phyloP scores from a whole-genome alignment of 2,888 invertebrate genomes.

The Campoplex nolae region DNA sequence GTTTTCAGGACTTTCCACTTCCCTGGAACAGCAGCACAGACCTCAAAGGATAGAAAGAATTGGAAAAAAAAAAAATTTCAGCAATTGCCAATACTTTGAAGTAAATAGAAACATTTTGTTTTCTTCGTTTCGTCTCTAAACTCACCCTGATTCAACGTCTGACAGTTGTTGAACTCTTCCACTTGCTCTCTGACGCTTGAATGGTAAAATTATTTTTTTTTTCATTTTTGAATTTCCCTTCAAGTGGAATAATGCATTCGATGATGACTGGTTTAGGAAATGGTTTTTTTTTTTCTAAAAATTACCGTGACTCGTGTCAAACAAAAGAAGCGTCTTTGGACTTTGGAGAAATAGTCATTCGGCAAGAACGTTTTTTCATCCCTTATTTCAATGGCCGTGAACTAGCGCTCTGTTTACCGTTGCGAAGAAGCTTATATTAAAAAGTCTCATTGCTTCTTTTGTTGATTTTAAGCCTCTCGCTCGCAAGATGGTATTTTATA shows the following conservation, averaged over 20 bases:
- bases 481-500: slow-evolving; percentile 57
- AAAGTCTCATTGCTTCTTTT: slow-evolving; percentile 21
- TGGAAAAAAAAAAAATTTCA: no score
- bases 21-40: not conserved
- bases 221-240: not conserved
- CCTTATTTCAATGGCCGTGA: not conserved
- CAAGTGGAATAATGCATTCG: not conserved
- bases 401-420: not conserved
- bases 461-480: slow-evolving; percentile 10
- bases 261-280: not conserved
- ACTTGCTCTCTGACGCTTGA: slow-evolving; percentile 35
- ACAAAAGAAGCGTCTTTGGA: not conserved
- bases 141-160: not conserved
- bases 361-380: slow-evolving; percentile 19
- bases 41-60: no score
- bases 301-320: not conserved
- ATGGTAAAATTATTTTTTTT: not conserved
- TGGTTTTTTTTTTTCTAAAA: not conserved
- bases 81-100: no score
- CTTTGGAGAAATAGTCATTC: not conserved
- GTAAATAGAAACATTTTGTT: no score
- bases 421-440: not conserved
- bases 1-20: not conserved
- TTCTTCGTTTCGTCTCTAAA: not conserved
- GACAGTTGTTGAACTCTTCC: slow-evolving; percentile 55